Evolutionary conservation across 2,888 invertebrate species (phyloP).

Genomic region (Gastrophysa polygoni): DNA sequence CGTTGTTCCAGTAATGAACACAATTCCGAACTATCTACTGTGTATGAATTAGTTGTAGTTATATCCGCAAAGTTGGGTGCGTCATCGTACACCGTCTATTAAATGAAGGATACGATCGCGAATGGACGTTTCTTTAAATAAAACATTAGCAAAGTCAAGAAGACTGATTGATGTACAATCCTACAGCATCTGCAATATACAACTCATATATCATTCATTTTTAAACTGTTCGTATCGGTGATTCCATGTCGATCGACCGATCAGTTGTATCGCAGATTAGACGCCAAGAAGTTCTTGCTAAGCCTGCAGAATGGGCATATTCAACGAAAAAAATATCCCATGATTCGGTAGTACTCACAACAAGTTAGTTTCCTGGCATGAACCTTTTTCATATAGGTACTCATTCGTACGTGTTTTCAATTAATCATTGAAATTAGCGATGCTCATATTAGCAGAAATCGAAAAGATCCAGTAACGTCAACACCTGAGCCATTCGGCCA

Average conservation of each 20-base stretch:
- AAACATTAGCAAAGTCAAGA: constrained; percentile 38
- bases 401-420: too few relatives aligned
- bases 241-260: neutral
- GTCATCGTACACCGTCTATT: constrained; percentile 31
- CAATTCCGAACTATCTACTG: constrained; percentile 19
- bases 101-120: constrained; percentile 37
- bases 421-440: too few relatives aligned
- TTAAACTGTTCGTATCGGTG: constrained; percentile 10
- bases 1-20: constrained; percentile 13
- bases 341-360: too few relatives aligned
- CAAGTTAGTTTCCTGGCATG: too few relatives aligned
- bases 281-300: too few relatives aligned
- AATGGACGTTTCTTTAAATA: constrained; percentile 40
- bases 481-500: too few relatives aligned
- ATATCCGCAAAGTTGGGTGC: constrained; percentile 23
- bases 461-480: too few relatives aligned
- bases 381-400: too few relatives aligned
- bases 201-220: constrained; percentile 24
- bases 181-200: constrained; percentile 38
- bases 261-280: neutral
- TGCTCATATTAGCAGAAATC: too few relatives aligned
- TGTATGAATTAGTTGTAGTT: constrained; percentile 27
- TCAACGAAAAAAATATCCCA: neutral
- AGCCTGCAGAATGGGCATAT: too few relatives aligned
- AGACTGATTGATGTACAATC: constrained; percentile 39